These are phyloP conservation scores for Dicaeum eximium DNA, from an alignment of 2,113 vertebrate species.

Conservation along the genomic window DNA sequence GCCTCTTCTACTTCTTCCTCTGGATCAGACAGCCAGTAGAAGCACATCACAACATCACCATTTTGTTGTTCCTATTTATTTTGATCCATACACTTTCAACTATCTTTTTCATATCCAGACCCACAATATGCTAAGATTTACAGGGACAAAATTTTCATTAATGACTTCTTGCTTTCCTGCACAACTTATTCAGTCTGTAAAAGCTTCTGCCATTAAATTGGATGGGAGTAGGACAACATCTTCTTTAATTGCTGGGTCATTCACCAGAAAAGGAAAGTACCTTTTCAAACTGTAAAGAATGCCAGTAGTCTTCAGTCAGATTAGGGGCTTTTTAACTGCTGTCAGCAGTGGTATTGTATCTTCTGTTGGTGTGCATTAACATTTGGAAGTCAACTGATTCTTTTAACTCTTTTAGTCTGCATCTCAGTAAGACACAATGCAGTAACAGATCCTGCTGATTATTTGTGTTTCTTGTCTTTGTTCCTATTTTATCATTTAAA, in stretches of 20 bases:
- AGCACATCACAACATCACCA: neutral
- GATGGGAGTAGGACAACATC: neutral
- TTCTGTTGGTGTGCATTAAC: neutral
- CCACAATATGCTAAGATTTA: neutral
- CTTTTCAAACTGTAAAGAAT: neutral
- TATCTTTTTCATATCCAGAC: neutral
- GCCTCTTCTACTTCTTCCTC: neutral
- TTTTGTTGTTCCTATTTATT: neutral
- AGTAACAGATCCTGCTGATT: neutral
- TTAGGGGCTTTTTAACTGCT: neutral
- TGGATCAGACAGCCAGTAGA: neutral
- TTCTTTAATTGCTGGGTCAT: neutral
- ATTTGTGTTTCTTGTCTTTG: neutral
- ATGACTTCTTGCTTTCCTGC: neutral
- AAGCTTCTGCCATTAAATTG: neutral
- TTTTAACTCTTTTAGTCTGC: neutral
- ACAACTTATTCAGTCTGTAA: neutral
- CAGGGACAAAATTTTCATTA: neutral
- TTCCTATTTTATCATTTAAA: constrained; percentile 6
- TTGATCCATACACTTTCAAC: neutral
- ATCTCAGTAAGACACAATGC: neutral
- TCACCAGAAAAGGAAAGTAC: neutral
- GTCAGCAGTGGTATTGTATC: neutral
- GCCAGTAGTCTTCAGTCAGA: neutral
- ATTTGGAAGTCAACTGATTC: neutral